Evolutionary conservation across 2,888 invertebrate species (phyloP).

Genomic region (Stenolophus ochropezus): DNA sequence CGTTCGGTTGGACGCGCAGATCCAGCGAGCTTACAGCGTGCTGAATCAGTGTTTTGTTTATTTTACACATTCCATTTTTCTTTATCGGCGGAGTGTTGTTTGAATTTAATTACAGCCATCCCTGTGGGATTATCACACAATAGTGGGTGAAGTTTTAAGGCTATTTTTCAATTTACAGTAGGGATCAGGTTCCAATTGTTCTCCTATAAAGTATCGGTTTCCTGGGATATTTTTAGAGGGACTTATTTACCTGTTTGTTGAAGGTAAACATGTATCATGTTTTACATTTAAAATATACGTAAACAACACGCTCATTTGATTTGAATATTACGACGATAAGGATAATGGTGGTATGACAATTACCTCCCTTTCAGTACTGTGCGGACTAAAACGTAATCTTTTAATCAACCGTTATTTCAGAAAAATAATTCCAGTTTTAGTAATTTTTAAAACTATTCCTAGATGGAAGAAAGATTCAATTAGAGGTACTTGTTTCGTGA

Average conservation of each 20-base stretch:
- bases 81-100: constrained; percentile 39
- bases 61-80: constrained; percentile 24
- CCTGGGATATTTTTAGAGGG: neutral
- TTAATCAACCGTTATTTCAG: too few species aligned
- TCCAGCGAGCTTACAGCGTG: constrained; percentile 37
- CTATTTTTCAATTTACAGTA: neutral
- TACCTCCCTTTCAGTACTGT: too few species aligned
- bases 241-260: neutral
- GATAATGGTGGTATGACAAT: too few species aligned
- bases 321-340: too few species aligned
- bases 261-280: neutral
- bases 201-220: neutral
- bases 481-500: too few species aligned
- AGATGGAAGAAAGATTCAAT: too few species aligned
- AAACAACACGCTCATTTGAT: too few species aligned
- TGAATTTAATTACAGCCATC: constrained; percentile 42
- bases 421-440: too few species aligned
- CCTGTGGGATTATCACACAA: constrained; percentile 1
- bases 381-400: too few species aligned
- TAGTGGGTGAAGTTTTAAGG: neutral
- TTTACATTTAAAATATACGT: neutral
- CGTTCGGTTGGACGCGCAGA: constrained; percentile 26
- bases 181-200: neutral
- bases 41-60: constrained; percentile 40
- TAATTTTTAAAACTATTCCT: too few species aligned